phyloP scores from a whole-genome alignment of 2,888 invertebrate species.

The Disparrhopalites patrizii region DNA sequence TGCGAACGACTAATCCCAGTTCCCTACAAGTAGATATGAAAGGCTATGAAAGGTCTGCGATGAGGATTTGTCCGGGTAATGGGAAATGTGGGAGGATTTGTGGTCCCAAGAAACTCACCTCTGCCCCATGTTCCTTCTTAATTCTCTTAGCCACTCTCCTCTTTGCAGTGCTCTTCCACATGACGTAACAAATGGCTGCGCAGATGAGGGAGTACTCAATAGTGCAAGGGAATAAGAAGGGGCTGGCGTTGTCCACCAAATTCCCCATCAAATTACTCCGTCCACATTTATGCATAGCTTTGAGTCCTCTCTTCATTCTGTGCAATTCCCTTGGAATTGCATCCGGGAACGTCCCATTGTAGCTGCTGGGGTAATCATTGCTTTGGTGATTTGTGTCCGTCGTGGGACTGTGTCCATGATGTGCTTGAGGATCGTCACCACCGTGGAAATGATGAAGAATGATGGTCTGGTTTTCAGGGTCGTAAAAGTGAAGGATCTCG shows the following conservation, averaged over 20 bases:
- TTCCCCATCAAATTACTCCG: constrained; percentile 58
- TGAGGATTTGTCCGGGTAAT: background rate
- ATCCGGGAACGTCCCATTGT: background rate
- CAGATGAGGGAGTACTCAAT: constrained; percentile 89
- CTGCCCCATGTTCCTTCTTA: background rate
- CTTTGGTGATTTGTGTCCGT: background rate
- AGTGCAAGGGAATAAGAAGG: constrained; percentile 83
- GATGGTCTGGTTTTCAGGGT: constrained; percentile 43
- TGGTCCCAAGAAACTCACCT: background rate
- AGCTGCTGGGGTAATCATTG: background rate
- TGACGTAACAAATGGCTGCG: constrained; percentile 81
- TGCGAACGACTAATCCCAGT: constrained; percentile 67
- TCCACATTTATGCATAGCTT: constrained; percentile 50
- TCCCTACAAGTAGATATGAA: background rate
- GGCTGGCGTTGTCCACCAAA: constrained; percentile 64
- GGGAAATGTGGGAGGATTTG: background rate
- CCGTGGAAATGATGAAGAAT: background rate
- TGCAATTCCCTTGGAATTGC: background rate
- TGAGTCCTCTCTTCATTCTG: constrained; percentile 40
- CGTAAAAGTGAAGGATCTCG: constrained; percentile 51
- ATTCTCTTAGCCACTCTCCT: constrained; percentile 23
- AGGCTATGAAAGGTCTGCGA: background rate
- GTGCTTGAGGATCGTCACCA: background rate
- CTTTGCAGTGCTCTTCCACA: constrained; percentile 52
- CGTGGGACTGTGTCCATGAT: background rate